These are phyloP conservation scores for Xiphorhynchus erythropygius DNA, from an alignment of 2,797 vertebrate genomes.

Conservation along the genomic window DNA sequence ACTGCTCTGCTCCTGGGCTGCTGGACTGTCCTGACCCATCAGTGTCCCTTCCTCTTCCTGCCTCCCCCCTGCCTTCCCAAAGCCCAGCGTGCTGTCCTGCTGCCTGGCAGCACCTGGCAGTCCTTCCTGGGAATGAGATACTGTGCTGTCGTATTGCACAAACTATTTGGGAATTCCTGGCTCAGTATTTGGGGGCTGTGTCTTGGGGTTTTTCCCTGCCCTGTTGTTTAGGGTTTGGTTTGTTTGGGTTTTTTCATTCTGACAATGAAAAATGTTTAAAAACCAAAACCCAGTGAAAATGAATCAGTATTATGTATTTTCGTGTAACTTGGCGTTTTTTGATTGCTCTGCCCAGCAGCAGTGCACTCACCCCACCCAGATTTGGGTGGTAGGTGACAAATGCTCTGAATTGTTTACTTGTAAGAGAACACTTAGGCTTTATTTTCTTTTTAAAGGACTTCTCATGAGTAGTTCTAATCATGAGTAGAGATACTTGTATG, in stretches of 20 bases:
- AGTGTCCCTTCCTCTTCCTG: not conserved
- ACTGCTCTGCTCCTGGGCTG: fast-evolving
- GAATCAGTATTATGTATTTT: not conserved
- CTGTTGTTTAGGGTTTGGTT: not conserved
- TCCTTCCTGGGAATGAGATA: not conserved
- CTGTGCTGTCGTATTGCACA: fast-evolving
- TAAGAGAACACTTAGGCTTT: not conserved
- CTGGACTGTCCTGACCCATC: fast-evolving
- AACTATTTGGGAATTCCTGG: not conserved
- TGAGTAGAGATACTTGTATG: not conserved
- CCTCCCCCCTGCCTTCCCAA: fast-evolving
- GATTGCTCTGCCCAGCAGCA: not conserved
- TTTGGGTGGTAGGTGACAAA: not conserved
- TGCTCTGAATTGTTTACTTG: not conserved
- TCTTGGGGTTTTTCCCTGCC: not conserved
- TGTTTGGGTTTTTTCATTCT: not conserved
- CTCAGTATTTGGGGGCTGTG: not conserved
- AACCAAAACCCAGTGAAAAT: not conserved
- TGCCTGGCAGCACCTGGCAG: not conserved
- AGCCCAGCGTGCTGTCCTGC: fast-evolving
- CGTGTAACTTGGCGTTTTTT: not conserved
- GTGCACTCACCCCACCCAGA: not conserved
- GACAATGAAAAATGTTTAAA: not conserved
- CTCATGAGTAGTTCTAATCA: not conserved
- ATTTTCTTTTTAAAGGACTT: constrained; percentile 17